These are phyloP conservation scores for Matsumyia berberina DNA, from an alignment of 2,888 invertebrate species.

Conservation along the genomic window DNA sequence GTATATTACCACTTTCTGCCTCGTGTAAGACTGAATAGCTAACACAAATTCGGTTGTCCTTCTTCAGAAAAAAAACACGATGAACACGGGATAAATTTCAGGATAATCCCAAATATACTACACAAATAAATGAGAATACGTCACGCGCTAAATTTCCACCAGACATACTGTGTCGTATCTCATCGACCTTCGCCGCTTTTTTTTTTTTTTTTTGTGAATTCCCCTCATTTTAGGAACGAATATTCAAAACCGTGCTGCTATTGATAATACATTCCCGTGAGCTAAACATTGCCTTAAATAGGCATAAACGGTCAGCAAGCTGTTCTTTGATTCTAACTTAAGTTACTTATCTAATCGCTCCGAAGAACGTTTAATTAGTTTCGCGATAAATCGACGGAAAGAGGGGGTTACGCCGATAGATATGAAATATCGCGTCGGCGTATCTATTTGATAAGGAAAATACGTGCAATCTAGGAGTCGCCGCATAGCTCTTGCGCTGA, in stretches of 20 bases:
- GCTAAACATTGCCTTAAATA: conserved; percentile 50
- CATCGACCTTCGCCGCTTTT: conserved; percentile 4
- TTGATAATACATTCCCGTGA: conserved; percentile 13
- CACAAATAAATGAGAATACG: not conserved
- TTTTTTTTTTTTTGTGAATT: conserved; percentile 4
- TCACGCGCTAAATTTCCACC: conserved; percentile 9
- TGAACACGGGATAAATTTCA: conserved; percentile 27
- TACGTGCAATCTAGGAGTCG: conserved; percentile 10
- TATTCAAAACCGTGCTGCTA: conserved; percentile 1
- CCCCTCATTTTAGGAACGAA: not conserved
- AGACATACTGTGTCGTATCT: conserved; percentile 20
- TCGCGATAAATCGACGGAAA: not conserved
- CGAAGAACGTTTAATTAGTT: conserved; percentile 10
- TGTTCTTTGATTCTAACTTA: conserved; percentile 1
- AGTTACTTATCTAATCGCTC: conserved; percentile 9
- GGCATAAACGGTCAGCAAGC: conserved; percentile 31
- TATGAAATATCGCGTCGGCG: not conserved
- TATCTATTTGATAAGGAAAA: conserved; percentile 1
- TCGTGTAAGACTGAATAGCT: conserved; percentile 18
- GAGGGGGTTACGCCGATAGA: not conserved
- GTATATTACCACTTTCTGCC: conserved; percentile 33
- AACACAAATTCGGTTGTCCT: not conserved
- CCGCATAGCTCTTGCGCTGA: not conserved
- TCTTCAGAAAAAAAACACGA: conserved; percentile 1
- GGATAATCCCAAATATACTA: conserved; percentile 19